Conservation (phyloP, 1,140 invertebrate species). For the Pseudobourletiella spinata region DNA sequence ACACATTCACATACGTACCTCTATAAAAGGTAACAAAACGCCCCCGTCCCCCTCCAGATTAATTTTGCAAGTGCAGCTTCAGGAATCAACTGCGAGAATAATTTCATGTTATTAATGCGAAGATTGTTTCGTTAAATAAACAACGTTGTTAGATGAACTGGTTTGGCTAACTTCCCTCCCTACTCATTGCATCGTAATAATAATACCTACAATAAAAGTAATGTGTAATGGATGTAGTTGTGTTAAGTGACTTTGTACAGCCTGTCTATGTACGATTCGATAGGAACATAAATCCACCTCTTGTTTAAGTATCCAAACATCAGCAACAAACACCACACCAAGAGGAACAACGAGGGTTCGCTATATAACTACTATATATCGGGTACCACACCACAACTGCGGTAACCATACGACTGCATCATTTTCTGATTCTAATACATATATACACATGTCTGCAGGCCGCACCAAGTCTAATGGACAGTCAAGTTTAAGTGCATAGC, state of each 20-base stretch:
- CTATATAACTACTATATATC: no score
- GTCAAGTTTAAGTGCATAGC: no score
- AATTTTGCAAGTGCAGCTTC: constrained; percentile 22
- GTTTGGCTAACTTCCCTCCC: constrained; percentile 3
- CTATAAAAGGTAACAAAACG: constrained; percentile 16
- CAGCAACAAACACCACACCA: no score
- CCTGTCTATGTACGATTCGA: background rate
- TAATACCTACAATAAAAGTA: constrained; percentile 2
- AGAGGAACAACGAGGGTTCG: no score
- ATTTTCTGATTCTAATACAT: no score
- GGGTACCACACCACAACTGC: no score
- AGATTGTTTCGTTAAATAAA: constrained; percentile 28
- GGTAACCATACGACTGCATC: no score
- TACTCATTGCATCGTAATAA: background rate
- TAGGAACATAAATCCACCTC: background rate
- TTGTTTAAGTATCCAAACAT: background rate
- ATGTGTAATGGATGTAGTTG: constrained; percentile 10
- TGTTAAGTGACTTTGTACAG: constrained; percentile 1
- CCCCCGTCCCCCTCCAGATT: constrained; percentile 20
- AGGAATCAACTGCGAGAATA: constrained; percentile 1
- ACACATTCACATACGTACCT: no score
- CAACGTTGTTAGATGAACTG: constrained; percentile 21
- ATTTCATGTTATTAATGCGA: constrained; percentile 24
- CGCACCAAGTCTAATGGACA: no score
- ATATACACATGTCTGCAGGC: no score